phyloP scores from a whole-genome alignment of 2,113 vertebrate species.

The Sylvicapra grimmia region DNA sequence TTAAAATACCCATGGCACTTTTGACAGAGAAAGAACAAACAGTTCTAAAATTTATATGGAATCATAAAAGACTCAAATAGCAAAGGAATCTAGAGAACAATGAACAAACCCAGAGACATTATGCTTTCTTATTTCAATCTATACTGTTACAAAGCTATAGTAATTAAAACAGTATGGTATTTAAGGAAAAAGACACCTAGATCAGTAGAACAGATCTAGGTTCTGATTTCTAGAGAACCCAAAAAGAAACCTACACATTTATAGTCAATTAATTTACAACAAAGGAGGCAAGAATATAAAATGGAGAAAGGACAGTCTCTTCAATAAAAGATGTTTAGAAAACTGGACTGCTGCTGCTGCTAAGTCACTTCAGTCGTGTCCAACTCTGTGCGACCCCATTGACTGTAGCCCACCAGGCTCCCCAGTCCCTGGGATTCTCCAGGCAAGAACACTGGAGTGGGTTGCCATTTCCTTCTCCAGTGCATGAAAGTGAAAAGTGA shows the following conservation, averaged over 20 bases:
- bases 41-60: not conserved
- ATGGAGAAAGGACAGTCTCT: not conserved
- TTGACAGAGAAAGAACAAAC: not conserved
- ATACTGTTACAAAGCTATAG: not conserved
- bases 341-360: not conserved
- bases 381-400: too few species aligned
- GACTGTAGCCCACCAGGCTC: too few species aligned
- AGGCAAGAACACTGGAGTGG: too few species aligned
- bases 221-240: not conserved
- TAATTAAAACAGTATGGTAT: not conserved
- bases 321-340: not conserved
- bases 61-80: not conserved
- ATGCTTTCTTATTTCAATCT: not conserved
- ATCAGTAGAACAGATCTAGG: not conserved
- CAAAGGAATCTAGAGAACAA: not conserved
- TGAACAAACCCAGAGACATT: not conserved
- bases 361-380: too few species aligned
- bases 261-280: not conserved
- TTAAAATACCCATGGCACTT: not conserved
- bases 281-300: not conserved
- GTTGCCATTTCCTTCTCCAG: too few species aligned
- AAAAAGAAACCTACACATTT: not conserved
- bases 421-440: too few species aligned
- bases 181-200: not conserved
- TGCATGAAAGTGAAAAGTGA: too few species aligned